Conservation (phyloP, 2,888 invertebrate species). For the Caenorhabditis sulstoni region DNA sequence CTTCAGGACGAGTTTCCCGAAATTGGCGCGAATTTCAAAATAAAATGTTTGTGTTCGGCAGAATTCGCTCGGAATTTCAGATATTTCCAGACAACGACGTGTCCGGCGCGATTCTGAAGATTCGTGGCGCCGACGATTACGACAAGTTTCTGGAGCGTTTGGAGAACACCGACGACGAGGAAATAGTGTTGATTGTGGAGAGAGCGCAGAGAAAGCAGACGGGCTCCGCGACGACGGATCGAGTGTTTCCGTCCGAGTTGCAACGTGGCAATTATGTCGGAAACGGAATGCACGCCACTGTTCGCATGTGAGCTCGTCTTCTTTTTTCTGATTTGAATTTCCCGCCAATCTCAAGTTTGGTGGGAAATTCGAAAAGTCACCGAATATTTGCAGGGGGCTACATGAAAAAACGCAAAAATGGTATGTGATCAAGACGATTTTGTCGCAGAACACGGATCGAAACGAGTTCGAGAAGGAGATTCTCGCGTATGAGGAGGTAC, state of each 20-base stretch:
- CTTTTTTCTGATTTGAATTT: not conserved
- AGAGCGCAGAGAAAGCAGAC: slow-evolving; percentile 2
- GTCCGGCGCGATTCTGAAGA: slow-evolving; percentile 31
- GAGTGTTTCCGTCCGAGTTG: slow-evolving; percentile 45
- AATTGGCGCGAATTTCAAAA: slow-evolving; percentile 29
- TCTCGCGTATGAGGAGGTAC: slow-evolving; percentile 51
- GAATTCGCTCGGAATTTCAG: too few species aligned
- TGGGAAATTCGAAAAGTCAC: too few species aligned
- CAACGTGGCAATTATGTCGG: slow-evolving; percentile 47
- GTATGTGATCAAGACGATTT: slow-evolving; percentile 57
- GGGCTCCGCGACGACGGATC: not conserved
- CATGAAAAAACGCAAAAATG: slow-evolving; percentile 50
- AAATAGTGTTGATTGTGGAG: slow-evolving; percentile 42
- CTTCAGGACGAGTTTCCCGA: slow-evolving; percentile 26
- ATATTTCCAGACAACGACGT: slow-evolving; percentile 13
- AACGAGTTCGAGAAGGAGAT: slow-evolving; percentile 51
- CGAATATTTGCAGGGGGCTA: too few species aligned
- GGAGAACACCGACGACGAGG: slow-evolving; percentile 42
- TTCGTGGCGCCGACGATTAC: slow-evolving; percentile 46
- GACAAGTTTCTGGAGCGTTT: slow-evolving; percentile 31
- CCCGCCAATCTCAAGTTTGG: not conserved
- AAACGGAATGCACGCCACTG: slow-evolving; percentile 47
- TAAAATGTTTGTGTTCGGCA: slow-evolving; percentile 19
- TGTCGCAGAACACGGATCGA: slow-evolving; percentile 35
- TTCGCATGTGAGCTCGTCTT: slow-evolving; percentile 21